Evolutionary conservation across 2,797 vertebrate genomes (phyloP), one percentile per base, ranked within the genome.

Genomic region (Anabacerthia variegaticeps): DNA sequence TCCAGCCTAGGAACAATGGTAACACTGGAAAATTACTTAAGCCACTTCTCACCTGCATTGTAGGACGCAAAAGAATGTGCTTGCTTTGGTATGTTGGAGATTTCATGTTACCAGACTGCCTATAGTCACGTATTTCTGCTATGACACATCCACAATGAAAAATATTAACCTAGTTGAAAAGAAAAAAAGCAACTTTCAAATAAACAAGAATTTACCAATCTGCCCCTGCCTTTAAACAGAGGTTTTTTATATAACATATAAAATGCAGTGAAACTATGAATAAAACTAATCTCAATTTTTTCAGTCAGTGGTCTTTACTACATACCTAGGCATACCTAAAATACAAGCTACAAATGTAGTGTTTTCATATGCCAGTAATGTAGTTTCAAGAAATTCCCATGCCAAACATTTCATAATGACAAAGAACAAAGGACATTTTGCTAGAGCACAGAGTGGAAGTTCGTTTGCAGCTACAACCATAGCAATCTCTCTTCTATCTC

Each of bases 121-220:
- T 98, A 84, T 99, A 99, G 96, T 99, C 99, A 97, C 99, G 98
- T 89, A 99, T 99, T 97, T 99, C 99, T 58, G 99, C 99, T 97
- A 99, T 98, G 82, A 99, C 99, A 97, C 99, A 99, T 65, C 99
- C 99, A 97, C 99, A 99, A 90, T 99, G 99, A 97, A 99, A 99
- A 98, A 99, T 99, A 98, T 99, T 99, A 93, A 99, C 99, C 99
- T 99, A 95, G 93, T 93, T 76, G 52, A 84, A 95, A 87, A 75
- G 67, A 80, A 85, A 80, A 81, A 72, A 9, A 5, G 0, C 39
- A 63, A 32, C 13, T 73, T 82, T 56, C 67, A 59, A 90, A 72
- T 49, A 83, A 46, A 58, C 28, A 62, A 73, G 8, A 13, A 76
- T 55, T 65, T 44, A 75, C 4, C 43, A 32, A 49, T 28, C 44